Base-by-base conservation (phyloP, 2,113 vertebrate species). In the Mesoclemmys tuberculata region DNA sequence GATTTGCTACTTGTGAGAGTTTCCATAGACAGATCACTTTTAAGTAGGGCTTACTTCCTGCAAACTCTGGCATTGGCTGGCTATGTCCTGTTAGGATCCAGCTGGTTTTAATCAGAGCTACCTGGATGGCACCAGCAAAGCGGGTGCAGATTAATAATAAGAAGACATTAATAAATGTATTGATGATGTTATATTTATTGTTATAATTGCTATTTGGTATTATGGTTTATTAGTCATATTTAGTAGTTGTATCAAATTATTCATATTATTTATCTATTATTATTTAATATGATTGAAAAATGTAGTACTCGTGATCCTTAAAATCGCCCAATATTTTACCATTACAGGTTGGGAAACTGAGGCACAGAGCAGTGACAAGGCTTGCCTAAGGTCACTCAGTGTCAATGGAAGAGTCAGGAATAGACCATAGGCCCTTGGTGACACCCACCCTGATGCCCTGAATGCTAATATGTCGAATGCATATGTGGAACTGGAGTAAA, bases 41-140 rank as follows among this genome's bases (percentile, higher is more conserved):
- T n/a, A 89, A 82, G 54, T 46, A 74, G 10, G 85, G 49, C 80
- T 82, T 51, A 44, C 13, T 80, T 88, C 89, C 56, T 92, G n/a
- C 61, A 61, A 52, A 82, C 56, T 48, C 27, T 56, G 64, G 52
- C 58, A 58, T 26, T 71, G n/a, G 52, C 82, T 89, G 1, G 24
- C 22, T 75, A 27, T 14, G 21, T 68, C 71, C 41, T 0, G 78
- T 29, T 22, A 21, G 51, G 49, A 21, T 78, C 89, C 10, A 35
- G 38, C 7, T 83, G 41, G 77, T 3, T 80, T 93, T 85, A 79
- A 29, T 52, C 80, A 85, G 58, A 82, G 56, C 8, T 13, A 80
- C 82, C 13, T 5, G 5, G 71, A 81, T 64, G 82, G 77, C 71
- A 84, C 80, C 35, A 83, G 83, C 83, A 84, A 61, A 78, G 35